Base-by-base conservation (phyloP, 2,888 invertebrate species). In the Axea sp. region DNA sequence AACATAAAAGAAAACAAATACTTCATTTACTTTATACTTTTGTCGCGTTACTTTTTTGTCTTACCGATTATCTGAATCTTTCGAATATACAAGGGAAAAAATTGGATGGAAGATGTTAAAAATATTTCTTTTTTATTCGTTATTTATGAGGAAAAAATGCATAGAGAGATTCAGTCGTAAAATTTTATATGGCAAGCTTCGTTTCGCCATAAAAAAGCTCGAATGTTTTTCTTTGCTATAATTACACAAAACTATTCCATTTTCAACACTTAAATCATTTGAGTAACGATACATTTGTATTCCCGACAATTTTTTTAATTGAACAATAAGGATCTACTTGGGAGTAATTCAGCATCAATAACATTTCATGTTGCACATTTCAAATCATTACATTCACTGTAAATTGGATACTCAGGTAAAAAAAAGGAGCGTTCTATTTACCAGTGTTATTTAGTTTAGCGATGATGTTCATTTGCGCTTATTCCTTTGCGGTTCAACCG, bases 41-140 rank as follows among this genome's bases (percentile, higher is more conserved):
- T n/a, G n/a, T n/a, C n/a, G n/a, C n/a, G n/a, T 47, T 28, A 19
- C 35, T 17, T 8, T 60, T 45, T 43, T 37, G 47, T 47, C 59
- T 60, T 37, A 37, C 59, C 59, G 59, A 47, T 60, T 60, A 60
- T 47, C 35, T 19, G 12, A 47, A 60, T 19, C 45, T 35, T 9
- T 8, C 7, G 41, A 62, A 62, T 49, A 22, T 49, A n/a, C 49
- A 5, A 12, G n/a, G 22, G 15, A 62, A 45, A 31, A 31, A 31
- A 51, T 45, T 51, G 49, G 49, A 49, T 62, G 14, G 24, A 62
- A 62, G 62, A 49, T 17, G 49, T 22, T 49, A 9, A 22, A 51
- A 39, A 31, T 14, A 15, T 41, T 22, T 33, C 15, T 22, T 30
- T 9, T 47, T 47, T 9, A n/a, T n/a, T n/a, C n/a, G n/a, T n/a